These are phyloP conservation scores for Zhuqinia jingwanae DNA, from an alignment of 2,888 invertebrate species.

Conservation along the genomic window DNA sequence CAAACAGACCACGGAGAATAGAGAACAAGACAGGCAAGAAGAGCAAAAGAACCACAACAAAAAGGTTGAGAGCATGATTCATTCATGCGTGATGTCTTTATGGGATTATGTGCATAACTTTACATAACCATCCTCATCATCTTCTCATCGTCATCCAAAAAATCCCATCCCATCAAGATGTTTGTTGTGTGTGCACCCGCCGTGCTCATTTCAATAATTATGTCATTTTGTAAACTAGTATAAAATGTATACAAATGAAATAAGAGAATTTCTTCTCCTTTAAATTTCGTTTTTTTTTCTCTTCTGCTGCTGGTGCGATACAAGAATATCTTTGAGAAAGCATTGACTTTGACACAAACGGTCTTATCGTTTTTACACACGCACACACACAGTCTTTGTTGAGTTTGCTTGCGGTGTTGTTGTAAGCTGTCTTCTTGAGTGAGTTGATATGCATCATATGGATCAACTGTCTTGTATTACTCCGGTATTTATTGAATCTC, in stretches of 20 bases:
- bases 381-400: neutral
- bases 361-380: neutral
- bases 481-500: constrained; percentile 29
- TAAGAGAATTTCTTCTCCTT: constrained; percentile 5
- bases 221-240: constrained; percentile 38
- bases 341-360: constrained; percentile 10
- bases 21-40: constrained; percentile 1
- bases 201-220: constrained; percentile 55
- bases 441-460: constrained; percentile 36
- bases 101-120: constrained; percentile 44
- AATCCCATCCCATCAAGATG: too few relatives aligned
- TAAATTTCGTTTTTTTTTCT: constrained; percentile 3
- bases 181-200: constrained; percentile 17
- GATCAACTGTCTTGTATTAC: constrained; percentile 12
- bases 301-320: too few relatives aligned
- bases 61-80: constrained; percentile 14
- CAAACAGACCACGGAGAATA: neutral
- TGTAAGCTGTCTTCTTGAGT: too few relatives aligned
- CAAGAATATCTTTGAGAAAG: neutral
- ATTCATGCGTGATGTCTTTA: constrained; percentile 40
- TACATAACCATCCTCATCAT: constrained; percentile 25
- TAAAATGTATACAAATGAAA: constrained; percentile 1
- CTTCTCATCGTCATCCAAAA: neutral
- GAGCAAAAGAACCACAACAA: constrained; percentile 7
- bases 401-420: constrained; percentile 13